phyloP scores from a whole-genome alignment of 1,140 invertebrate species.

The Lordiphosa clarofinis region DNA sequence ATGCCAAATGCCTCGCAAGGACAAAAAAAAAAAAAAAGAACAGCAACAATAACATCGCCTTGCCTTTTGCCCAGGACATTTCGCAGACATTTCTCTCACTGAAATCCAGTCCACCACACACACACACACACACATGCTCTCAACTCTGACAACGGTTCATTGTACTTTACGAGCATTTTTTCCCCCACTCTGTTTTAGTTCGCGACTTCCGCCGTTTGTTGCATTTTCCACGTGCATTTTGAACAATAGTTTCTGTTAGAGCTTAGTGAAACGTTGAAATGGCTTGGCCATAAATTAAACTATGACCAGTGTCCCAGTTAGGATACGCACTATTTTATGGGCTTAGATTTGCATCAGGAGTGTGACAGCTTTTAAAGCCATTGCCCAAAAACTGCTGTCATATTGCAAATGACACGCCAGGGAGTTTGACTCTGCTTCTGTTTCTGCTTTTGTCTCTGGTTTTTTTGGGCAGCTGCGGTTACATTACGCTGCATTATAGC shows the following conservation, averaged over 20 bases:
- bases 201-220: slow-evolving; percentile 69
- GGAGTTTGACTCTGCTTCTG: slow-evolving; percentile 25
- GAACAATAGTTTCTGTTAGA: slow-evolving; percentile 52
- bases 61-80: slow-evolving; percentile 33
- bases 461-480: slow-evolving; percentile 34
- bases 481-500: slow-evolving; percentile 31
- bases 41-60: slow-evolving; percentile 45
- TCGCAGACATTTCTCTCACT: slow-evolving; percentile 43
- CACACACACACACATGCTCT: slow-evolving; percentile 5
- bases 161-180: slow-evolving; percentile 65
- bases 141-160: slow-evolving; percentile 54
- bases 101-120: slow-evolving; percentile 54
- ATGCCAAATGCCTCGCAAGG: too few relatives aligned
- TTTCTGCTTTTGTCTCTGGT: slow-evolving; percentile 6
- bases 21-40: too few relatives aligned
- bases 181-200: slow-evolving; percentile 20
- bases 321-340: slow-evolving; percentile 16
- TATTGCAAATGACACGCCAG: slow-evolving; percentile 57
- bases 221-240: slow-evolving; percentile 55
- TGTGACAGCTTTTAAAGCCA: slow-evolving; percentile 26
- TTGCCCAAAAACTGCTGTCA: slow-evolving; percentile 47
- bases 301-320: slow-evolving; percentile 43
- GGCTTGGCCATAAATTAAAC: slow-evolving; percentile 61
- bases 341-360: slow-evolving; percentile 35
- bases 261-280: slow-evolving; percentile 48